These are phyloP conservation scores for Microplitis mediator DNA, from an alignment of 1,140 invertebrate genomes.

Conservation along the genomic window DNA sequence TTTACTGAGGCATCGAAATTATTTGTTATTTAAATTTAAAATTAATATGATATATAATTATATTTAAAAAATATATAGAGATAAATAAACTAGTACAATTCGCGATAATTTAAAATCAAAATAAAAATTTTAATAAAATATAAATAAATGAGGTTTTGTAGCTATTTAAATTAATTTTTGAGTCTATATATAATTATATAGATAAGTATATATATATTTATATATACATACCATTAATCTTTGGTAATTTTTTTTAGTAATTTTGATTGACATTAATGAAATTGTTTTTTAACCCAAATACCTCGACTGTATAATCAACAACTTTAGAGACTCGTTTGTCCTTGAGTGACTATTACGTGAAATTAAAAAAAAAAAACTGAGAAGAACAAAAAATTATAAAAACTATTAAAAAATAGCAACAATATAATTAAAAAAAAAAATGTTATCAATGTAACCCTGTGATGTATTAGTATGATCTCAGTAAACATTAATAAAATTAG, in stretches of 20 bases:
- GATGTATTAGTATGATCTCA: conserved; percentile 65
- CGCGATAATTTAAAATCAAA: too few relatives aligned
- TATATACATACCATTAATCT: too few relatives aligned
- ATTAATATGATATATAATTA: neutral
- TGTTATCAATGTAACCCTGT: conserved; percentile 62
- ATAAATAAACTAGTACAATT: neutral
- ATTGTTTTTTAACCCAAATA: too few relatives aligned
- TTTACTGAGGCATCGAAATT: neutral
- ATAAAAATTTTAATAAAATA: too few relatives aligned
- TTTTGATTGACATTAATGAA: too few relatives aligned
- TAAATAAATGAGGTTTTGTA: too few relatives aligned
- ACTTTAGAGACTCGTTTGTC: neutral
- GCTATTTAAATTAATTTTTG: too few relatives aligned
- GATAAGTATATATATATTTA: too few relatives aligned
- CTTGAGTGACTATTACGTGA: neutral
- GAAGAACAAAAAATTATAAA: conserved; percentile 23
- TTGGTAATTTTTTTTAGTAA: too few relatives aligned
- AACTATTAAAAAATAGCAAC: conserved; percentile 42
- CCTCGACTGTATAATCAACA: neutral
- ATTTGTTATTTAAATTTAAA: neutral
- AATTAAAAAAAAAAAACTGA: neutral
- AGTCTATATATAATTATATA: too few relatives aligned
- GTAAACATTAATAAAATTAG: conserved; percentile 56
- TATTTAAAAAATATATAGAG: neutral
- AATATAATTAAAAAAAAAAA: conserved; percentile 44